Evolutionary conservation across 2,797 vertebrate species (phyloP).

Genomic region (Thaleichthys pacificus): DNA sequence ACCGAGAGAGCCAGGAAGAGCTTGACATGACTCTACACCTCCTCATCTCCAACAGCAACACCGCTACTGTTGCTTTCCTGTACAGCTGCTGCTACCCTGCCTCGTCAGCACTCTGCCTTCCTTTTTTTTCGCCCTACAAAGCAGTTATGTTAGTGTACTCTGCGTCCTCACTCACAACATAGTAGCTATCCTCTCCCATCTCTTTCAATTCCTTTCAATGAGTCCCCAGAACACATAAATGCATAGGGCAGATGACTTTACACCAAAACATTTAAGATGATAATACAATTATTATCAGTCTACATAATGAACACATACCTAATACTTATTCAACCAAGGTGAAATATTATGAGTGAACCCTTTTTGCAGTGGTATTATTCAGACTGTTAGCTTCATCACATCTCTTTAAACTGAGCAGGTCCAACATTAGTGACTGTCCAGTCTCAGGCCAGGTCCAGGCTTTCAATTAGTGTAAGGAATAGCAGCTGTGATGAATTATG

Average conservation of each 20-base stretch:
- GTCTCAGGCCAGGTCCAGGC: conserved; percentile 8
- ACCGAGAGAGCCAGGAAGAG: conserved; percentile 11
- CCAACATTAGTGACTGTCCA: background rate
- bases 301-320: background rate
- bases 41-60: background rate
- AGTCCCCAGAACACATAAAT: no score
- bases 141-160: background rate
- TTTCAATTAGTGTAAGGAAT: conserved; percentile 23
- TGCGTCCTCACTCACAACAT: background rate
- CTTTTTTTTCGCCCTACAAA: background rate
- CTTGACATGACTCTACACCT: conserved; percentile 2
- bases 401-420: background rate
- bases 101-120: background rate
- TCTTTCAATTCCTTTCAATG: no score
- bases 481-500: conserved; percentile 57
- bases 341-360: no score
- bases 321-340: background rate
- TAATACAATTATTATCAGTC: background rate
- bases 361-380: background rate
- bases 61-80: background rate
- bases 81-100: background rate
- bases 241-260: no score
- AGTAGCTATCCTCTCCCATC: no score
- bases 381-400: background rate
- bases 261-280: no score